Evolutionary conservation across 2,888 invertebrate genomes (phyloP), one percentile per base, ranked within the genome.

Genomic region (Gisinianus flammeolus): DNA sequence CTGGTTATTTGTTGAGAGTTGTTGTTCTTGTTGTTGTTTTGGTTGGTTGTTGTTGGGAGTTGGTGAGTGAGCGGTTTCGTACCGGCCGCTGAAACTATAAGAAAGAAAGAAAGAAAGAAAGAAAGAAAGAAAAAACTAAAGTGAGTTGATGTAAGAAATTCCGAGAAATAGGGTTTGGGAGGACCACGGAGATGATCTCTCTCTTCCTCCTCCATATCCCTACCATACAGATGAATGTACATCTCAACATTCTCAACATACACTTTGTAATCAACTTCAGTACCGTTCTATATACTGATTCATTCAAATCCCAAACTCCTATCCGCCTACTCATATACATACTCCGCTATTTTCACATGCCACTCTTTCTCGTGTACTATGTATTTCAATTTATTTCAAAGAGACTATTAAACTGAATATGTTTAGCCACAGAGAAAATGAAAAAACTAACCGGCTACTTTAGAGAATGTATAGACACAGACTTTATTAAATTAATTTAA

Each of bases 231-330:
- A n/a, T n/a, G n/a, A n/a, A n/a, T n/a, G n/a, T n/a, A n/a, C n/a
- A n/a, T n/a, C n/a, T n/a, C n/a, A n/a, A n/a, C n/a, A n/a, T 2
- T 64, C 30, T 66, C 28, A 19, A 26, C 66, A 66, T 66, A 12
- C 66, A 66, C 66, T 66, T 66, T 66, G 66, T 66, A 66, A 66
- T 66, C 66, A 66, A 66, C 26, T 26, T 66, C 30, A 30, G 66
- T 54, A 8, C n/a, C n/a, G n/a, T 54, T n/a, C 54, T n/a, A n/a
- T n/a, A n/a, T n/a, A n/a, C n/a, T 54, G 54, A 54, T 54, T 16
- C 54, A 54, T 54, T 54, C 54, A 10, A 4, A 16, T 54, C 54
- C 5, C 5, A 54, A 54, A 54, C 6, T 54, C n/a, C n/a, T n/a
- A 54, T n/a, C n/a, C 3, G 19, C 16, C 6, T 44, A 44, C 44